A percentile compares a stretch with the other conserved stretches of the same genome.
phyloP scores from a whole-genome alignment of 2,797 vertebrate genomes.

The Acanthurus leucopareius region DNA sequence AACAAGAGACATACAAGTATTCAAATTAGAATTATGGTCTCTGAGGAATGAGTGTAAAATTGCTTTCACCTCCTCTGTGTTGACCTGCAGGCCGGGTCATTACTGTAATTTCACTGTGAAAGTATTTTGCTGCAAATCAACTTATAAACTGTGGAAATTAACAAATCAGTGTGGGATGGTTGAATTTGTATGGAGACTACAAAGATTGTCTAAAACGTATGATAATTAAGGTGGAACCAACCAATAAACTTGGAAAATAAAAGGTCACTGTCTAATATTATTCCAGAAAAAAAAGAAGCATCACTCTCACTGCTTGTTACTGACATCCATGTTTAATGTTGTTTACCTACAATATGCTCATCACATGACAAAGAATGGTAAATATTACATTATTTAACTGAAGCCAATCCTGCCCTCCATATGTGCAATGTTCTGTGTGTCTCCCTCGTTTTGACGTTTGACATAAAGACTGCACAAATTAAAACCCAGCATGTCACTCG shows the following conservation, averaged over 20 bases:
- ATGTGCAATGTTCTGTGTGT: slow-evolving; percentile 37
- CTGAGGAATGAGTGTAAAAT: slow-evolving; percentile 80
- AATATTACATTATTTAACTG: slow-evolving; percentile 25
- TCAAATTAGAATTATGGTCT: slow-evolving; percentile 79
- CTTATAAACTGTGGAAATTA: slow-evolving; percentile 70
- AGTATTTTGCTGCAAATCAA: slow-evolving; percentile 69
- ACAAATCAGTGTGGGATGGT: slow-evolving; percentile 53
- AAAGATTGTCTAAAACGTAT: slow-evolving; percentile 36
- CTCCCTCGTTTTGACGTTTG: slow-evolving; percentile 64
- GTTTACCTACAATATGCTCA: slow-evolving; percentile 11
- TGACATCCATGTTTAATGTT: background rate
- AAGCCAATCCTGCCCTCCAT: slow-evolving; percentile 29
- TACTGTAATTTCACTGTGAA: slow-evolving; percentile 75
- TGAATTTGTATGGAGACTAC: slow-evolving; percentile 42
- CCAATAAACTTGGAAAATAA: slow-evolving; percentile 5
- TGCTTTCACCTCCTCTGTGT: slow-evolving; percentile 80
- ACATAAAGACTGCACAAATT: slow-evolving; percentile 59
- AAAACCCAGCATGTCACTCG: slow-evolving; percentile 61
- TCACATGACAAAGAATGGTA: slow-evolving; percentile 19
- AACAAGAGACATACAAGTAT: slow-evolving; percentile 70
- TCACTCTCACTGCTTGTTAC: background rate
- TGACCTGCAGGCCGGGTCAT: slow-evolving; percentile 78
- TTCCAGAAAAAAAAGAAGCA: background rate
- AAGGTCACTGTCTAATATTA: background rate
- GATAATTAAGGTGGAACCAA: slow-evolving; percentile 45